Evolutionary conservation across 2,888 invertebrate genomes (phyloP).

Genomic region (Coremacera marginata): DNA sequence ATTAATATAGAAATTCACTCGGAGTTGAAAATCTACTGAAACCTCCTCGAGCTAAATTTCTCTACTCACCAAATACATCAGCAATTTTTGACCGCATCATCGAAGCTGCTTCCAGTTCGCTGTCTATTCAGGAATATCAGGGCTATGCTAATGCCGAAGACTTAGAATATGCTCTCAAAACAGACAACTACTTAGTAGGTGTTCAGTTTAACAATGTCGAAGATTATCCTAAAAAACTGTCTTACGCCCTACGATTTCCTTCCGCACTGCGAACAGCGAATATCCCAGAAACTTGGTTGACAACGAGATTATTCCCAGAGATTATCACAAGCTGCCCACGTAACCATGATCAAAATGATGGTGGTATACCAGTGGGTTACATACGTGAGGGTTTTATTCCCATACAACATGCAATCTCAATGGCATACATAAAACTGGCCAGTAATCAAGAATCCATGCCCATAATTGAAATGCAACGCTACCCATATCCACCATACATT

Average conservation of each 20-base stretch:
- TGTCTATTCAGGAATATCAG: slow-evolving; percentile 46
- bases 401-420: slow-evolving; percentile 74
- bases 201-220: slow-evolving; percentile 73
- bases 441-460: slow-evolving; percentile 50
- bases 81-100: slow-evolving; percentile 68
- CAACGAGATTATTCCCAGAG: slow-evolving; percentile 76
- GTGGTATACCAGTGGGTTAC: too few relatives aligned
- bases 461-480: slow-evolving; percentile 70
- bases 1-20: not conserved
- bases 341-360: slow-evolving; percentile 69
- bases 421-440: slow-evolving; percentile 61
- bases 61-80: slow-evolving; percentile 70
- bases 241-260: slow-evolving; percentile 76
- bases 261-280: slow-evolving; percentile 71
- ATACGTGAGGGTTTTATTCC: slow-evolving; percentile 77
- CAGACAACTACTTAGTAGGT: slow-evolving; percentile 68
- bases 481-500: slow-evolving; percentile 80
- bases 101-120: slow-evolving; percentile 49
- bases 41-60: slow-evolving; percentile 55
- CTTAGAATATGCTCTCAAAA: slow-evolving; percentile 48
- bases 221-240: slow-evolving; percentile 70
- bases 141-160: too few relatives aligned
- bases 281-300: slow-evolving; percentile 73
- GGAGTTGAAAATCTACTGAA: not conserved
- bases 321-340: slow-evolving; percentile 78